These are phyloP conservation scores for Polyommatus icarus DNA, from an alignment of 2,888 invertebrate genomes.

Conservation along the genomic window DNA sequence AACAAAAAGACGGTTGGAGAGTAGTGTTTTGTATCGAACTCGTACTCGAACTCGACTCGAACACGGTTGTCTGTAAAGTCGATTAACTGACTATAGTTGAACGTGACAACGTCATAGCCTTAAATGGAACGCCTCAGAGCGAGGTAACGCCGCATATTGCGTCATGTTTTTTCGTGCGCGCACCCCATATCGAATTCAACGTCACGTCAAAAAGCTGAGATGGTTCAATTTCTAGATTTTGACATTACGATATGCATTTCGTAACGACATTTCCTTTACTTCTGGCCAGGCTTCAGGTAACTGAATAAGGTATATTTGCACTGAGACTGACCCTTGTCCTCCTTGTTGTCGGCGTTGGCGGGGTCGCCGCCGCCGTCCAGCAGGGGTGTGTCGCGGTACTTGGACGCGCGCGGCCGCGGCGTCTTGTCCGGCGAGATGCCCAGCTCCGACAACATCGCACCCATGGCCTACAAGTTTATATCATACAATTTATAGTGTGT, in stretches of 20 bases:
- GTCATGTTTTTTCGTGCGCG: too few species aligned
- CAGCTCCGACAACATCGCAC: constrained; percentile 93
- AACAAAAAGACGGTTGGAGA: too few species aligned
- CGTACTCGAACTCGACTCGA: too few species aligned
- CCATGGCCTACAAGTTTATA: constrained; percentile 83
- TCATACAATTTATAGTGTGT: too few species aligned
- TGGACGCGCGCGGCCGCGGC: constrained; percentile 83
- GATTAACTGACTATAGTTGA: too few species aligned
- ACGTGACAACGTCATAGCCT: too few species aligned
- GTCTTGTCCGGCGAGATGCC: constrained; percentile 94
- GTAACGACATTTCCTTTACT: background rate
- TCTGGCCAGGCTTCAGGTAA: background rate
- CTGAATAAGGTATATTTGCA: background rate
- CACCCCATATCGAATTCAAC: too few species aligned
- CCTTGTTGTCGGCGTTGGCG: constrained; percentile 58
- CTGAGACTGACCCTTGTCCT: constrained; percentile 60
- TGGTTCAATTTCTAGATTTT: background rate
- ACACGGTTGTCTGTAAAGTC: too few species aligned
- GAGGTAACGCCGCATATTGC: too few species aligned
- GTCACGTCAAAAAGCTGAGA: too few species aligned
- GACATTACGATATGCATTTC: background rate
- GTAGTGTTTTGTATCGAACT: too few species aligned
- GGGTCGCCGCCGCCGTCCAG: constrained; percentile 71
- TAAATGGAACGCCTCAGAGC: too few species aligned
- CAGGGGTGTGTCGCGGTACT: constrained; percentile 64